phyloP scores from a whole-genome alignment of 2,888 invertebrate genomes.

The Chymomyza procnemis region DNA sequence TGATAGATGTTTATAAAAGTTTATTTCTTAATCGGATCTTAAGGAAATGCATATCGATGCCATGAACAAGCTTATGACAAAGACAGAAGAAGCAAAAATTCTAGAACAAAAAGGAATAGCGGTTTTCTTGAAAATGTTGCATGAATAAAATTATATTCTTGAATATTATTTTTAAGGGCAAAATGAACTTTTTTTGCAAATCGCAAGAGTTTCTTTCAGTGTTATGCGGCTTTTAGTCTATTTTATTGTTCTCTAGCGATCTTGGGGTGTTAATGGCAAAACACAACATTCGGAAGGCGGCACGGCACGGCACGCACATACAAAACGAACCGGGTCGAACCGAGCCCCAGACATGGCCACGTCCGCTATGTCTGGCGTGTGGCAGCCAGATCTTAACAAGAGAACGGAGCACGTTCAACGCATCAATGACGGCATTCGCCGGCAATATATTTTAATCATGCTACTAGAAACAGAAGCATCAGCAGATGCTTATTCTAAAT shows the following conservation, averaged over 20 bases:
- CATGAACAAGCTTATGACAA: no score
- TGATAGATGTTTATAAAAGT: no score
- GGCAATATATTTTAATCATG: not conserved
- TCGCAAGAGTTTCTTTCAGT: not conserved
- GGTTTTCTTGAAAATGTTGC: no score
- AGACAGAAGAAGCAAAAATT: no score
- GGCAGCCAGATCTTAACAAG: not conserved
- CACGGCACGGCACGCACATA: not conserved
- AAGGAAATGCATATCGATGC: no score
- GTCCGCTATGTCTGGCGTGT: not conserved
- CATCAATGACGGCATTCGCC: conserved; percentile 1
- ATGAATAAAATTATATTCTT: no score
- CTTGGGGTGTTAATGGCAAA: conserved; percentile 35
- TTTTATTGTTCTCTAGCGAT: conserved; percentile 19
- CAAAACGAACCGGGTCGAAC: not conserved
- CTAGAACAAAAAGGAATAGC: no score
- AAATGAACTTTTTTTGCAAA: no score
- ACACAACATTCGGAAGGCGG: conserved; percentile 14
- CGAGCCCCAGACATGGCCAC: not conserved
- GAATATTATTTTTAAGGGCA: no score
- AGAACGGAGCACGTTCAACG: not conserved
- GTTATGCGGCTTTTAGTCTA: not conserved
- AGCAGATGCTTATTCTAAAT: not conserved
- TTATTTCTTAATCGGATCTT: no score
- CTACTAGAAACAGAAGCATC: not conserved